These are phyloP conservation scores for Syngnathoides biaculeatus DNA, from an alignment of 2,113 vertebrate genomes.

Conservation along the genomic window DNA sequence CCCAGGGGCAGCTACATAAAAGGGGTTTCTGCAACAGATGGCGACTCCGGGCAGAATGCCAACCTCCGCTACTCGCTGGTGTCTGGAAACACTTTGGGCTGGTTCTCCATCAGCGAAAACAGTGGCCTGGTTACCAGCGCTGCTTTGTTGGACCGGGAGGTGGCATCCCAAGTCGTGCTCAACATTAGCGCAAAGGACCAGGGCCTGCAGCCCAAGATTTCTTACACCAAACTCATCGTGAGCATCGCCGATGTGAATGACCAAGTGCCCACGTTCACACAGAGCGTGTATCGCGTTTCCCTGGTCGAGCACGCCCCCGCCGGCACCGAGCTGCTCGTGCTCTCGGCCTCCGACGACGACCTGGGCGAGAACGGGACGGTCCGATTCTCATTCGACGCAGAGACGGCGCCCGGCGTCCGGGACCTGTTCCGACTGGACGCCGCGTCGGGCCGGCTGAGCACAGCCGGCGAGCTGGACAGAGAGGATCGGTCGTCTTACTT, in stretches of 20 bases:
- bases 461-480: conserved; percentile 80
- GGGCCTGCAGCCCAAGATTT: conserved; percentile 90
- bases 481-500: conserved; percentile 83
- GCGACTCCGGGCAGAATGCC: conserved; percentile 94
- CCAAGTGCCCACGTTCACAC: conserved; percentile 83
- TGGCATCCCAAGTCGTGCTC: conserved; percentile 83
- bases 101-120: conserved; percentile 93
- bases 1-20: conserved; percentile 91
- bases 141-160: conserved; percentile 81
- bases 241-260: conserved; percentile 92
- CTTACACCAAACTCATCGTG: conserved; percentile 86
- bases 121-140: conserved; percentile 92
- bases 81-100: conserved; percentile 90
- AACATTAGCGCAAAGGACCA: conserved; percentile 96
- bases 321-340: conserved; percentile 82
- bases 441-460: conserved; percentile 79
- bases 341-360: conserved; percentile 87
- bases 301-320: conserved; percentile 82
- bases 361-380: conserved; percentile 91
- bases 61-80: conserved; percentile 93
- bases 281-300: conserved; percentile 77
- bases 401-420: conserved; percentile 70
- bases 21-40: conserved; percentile 91
- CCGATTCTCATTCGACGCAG: conserved; percentile 83
- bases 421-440: conserved; percentile 84